Base-by-base conservation (phyloP, 2,888 invertebrate species). In the Drosophila mayaguana region DNA sequence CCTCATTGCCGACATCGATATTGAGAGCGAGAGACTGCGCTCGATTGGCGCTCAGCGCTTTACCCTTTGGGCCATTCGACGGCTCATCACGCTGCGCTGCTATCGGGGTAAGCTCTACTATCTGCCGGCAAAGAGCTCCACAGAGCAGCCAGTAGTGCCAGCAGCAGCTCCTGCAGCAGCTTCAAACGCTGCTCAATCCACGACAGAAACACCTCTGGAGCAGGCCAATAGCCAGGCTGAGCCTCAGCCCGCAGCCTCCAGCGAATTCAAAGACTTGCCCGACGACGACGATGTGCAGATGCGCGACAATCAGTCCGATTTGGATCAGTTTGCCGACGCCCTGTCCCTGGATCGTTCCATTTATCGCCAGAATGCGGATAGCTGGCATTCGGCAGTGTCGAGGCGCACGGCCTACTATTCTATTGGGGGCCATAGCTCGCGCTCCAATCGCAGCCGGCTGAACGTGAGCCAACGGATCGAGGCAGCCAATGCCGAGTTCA, bases 1-100 rank as follows among this genome's bases (percentile, higher is more conserved):
- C 12, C 93, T 99, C 11, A 94, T 99, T 72, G 97, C 99, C 0
- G 99, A 99, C 93, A 97, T 99, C 83, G 98, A 99, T 93, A 98
- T 98, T 78, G 99, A 99, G 93, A 99, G 99, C 92, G 99, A 99
- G 93, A 95, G 96, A 70, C 94, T 98, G 75, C 94, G 99, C 62
- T 95, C 96, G 1, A 95, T 99, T 74, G 99, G 99, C 4, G 96
- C 96, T 25, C 96, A 97, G 82, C 94, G 99, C 73, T 99, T 99
- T 92, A 96, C 97, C 0, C 92, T 98, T 3, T 98, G 98, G 96
- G 97, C 97, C 63, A 92, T 98, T 43, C 97, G 97, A 16, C 94
- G 98, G 75, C 94, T 98, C 61, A 95, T 98, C 78, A 96, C 97
- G 81, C 93, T 99, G 72, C 94, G 98, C 71, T 96, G 95, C 59